phyloP scores from a whole-genome alignment of 2,888 invertebrate genomes.

The Acanthosoma haemorrhoidale region DNA sequence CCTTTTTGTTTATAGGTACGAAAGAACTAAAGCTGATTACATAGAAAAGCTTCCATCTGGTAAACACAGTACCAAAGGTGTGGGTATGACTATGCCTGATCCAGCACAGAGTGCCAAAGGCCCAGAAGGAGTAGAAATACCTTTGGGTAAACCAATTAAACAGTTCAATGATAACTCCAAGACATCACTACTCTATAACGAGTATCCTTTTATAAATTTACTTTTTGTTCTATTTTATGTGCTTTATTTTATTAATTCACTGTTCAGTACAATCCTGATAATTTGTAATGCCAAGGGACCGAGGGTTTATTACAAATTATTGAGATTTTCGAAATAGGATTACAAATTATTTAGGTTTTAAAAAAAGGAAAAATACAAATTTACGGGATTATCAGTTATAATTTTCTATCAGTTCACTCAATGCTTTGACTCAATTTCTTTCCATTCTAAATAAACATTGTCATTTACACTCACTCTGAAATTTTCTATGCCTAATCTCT shows the following conservation, averaged over 20 bases:
- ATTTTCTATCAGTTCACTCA: no score
- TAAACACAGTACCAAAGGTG: constrained; percentile 82
- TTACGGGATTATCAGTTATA: no score
- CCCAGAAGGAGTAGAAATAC: constrained; percentile 69
- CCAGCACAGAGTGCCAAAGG: constrained; percentile 55
- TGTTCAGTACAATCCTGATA: no score
- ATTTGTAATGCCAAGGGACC: no score
- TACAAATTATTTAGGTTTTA: no score
- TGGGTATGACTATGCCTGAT: constrained; percentile 80
- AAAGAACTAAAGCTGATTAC: constrained; percentile 64
- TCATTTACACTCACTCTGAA: no score
- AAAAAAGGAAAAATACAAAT: no score
- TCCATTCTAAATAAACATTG: no score
- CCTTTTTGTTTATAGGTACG: constrained; percentile 57
- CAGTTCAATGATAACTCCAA: constrained; percentile 41
- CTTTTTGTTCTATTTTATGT: not conserved
- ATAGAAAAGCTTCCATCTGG: constrained; percentile 72
- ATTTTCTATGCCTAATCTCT: no score
- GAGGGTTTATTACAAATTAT: no score
- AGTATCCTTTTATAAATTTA: constrained; percentile 64
- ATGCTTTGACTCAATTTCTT: no score
- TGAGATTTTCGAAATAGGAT: not conserved
- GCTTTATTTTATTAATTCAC: no score
- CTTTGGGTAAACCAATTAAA: constrained; percentile 62
- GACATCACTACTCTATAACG: constrained; percentile 75